Evolutionary conservation across 2,113 vertebrate genomes (phyloP), one percentile per base, ranked within the genome.

Genomic region (Pangasianodon hypophthalmus): DNA sequence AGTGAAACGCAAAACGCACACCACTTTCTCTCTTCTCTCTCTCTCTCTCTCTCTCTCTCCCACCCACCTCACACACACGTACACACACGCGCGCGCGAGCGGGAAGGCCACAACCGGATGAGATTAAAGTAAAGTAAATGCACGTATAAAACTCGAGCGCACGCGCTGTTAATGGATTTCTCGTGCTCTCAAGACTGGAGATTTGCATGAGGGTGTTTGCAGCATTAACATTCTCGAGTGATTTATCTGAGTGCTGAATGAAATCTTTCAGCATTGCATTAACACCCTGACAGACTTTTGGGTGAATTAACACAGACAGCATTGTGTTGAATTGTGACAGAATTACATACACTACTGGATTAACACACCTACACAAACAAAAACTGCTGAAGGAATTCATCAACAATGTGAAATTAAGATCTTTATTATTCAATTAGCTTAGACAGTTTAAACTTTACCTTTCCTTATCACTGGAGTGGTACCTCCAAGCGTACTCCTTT

Each of bases 61-160:
- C 50, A n/a, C 79, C 19, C 48, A n/a, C 77, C 11, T 7, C 77
- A 16, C 77, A 50, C 48, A 52, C 77, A n/a, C 48, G 11, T 1
- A 14, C 75, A 29, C 77, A 14, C 44, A 2, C 75, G 1, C 11
- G 24, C 29, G 46, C 46, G 24, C 75, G 24, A 50, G 48, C 77
- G 77, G 77, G 46, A 80, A 80, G 77, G 77, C 46, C 77, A 37
- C 60, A 84, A 82, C 56, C 37, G 87, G 85, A 86, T 91, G 75
- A 88, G 77, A 83, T 87, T 87, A 87, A 41, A 46, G 26, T 64
- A 52, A 52, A 64, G 32, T 58, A 88, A 60, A 82, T 86, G 86
- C 80, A 56, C 80, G 4, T 11, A 19, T 54, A 3, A 82, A 54
- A 54, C 83, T 60, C 50, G 56, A 71, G 89, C 60, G 85, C 21